A percentile compares a stretch with the other conserved stretches of the same genome.
Conservation (phyloP, 2,888 invertebrate species). For the Limnephilus lunatus region DNA sequence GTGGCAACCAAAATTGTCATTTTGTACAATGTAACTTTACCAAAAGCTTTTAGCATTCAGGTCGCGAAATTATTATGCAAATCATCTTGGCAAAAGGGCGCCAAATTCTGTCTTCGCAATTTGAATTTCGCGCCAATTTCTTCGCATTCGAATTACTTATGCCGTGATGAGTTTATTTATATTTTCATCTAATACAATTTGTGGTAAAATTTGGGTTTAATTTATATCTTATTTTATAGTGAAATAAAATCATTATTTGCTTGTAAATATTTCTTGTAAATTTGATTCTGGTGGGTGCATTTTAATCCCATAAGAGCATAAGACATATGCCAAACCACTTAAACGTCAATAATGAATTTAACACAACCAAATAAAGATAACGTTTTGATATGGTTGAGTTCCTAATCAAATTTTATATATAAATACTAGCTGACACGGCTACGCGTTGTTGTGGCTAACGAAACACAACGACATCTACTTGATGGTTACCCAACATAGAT, state of each 20-base stretch:
- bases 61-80: slow-evolving; percentile 18
- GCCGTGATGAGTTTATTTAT: slow-evolving; percentile 33
- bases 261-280: background rate
- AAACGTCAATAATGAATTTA: too few species aligned
- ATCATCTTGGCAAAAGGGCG: slow-evolving; percentile 30
- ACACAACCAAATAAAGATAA: too few species aligned
- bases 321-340: too few species aligned
- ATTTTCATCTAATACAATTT: background rate
- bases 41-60: slow-evolving; percentile 15
- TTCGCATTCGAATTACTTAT: slow-evolving; percentile 26
- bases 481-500: too few species aligned
- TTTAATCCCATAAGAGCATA: too few species aligned
- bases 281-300: too few species aligned
- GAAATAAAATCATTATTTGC: background rate
- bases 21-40: background rate
- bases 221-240: background rate
- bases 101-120: slow-evolving; percentile 28
- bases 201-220: background rate
- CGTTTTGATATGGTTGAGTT: too few species aligned
- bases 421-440: too few species aligned
- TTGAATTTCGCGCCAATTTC: slow-evolving; percentile 35
- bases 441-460: too few species aligned
- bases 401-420: too few species aligned
- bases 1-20: background rate
- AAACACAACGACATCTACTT: too few species aligned